Evolutionary conservation across 1,140 invertebrate genomes (phyloP), one percentile per base, ranked within the genome.

Genomic region (Chionoecetes opilio): DNA sequence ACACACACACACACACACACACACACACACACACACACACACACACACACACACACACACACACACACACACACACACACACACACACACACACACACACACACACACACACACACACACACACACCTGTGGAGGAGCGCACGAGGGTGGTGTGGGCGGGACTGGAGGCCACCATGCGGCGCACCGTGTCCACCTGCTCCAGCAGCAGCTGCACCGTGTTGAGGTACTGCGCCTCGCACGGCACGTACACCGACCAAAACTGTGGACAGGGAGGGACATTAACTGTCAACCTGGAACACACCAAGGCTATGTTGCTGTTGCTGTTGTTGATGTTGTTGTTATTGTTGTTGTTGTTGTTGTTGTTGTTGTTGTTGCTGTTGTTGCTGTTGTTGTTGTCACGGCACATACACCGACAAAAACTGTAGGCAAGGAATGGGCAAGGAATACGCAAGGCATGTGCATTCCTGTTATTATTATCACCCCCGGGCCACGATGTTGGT

Each of bases 191-290:
- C 96, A 99, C 98, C 97, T 99, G 98, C 96, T 99, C 98, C 96
- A 99, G 97, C 21, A 98, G 98, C 96, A 98, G 97, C 96, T 99
- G 98, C 82, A 99, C 91, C 35, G 91, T 85, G 82, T 93, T 93
- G 75, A 93, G 34, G 91, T 93, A 93, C 82, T 93, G 91, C 98
- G 14, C 98, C 93, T 98, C 98, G 97, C 98, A 99, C 6, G 98
- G 98, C 87, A 98, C 98, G 97, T 99, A 99, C 89, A 98, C 98
- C 75, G 98, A 98, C 98, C 98, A 99, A 97, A 99, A 99, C 98
- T 99, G 96, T n/a, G 21, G 92, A 9, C 46, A 53, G n/a, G n/a
- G n/a, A n/a, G n/a, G n/a, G n/a, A n/a, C n/a, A n/a, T n/a, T n/a
- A n/a, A n/a, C n/a, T n/a, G n/a, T n/a, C n/a, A n/a, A n/a, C n/a